Percentiles rank a stretch among this genome's conserved stretches.
These are phyloP conservation scores for Aethes cnicana DNA, from an alignment of 2,888 invertebrate genomes.

Conservation along the genomic window DNA sequence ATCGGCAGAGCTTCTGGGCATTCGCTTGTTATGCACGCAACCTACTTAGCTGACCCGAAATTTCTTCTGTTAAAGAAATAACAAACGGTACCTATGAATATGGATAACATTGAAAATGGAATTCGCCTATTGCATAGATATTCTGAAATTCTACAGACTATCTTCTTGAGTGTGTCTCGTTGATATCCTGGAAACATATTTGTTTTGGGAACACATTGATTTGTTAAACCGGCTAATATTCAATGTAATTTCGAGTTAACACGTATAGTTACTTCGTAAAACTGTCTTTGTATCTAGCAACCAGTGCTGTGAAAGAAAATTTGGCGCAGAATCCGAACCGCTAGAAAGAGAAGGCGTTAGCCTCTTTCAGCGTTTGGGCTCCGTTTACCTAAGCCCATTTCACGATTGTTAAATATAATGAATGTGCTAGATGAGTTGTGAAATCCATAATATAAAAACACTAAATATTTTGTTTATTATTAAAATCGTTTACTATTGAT, in stretches of 20 bases:
- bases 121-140: conserved; percentile 24
- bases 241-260: too few species aligned
- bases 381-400: not conserved
- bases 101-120: conserved; percentile 6
- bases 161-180: not conserved
- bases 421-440: too few species aligned
- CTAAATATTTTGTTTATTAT: too few species aligned
- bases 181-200: not conserved
- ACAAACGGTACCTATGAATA: not conserved
- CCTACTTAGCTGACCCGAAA: not conserved
- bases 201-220: not conserved
- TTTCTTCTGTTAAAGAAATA: not conserved
- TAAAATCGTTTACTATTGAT: too few species aligned
- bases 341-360: conserved; percentile 16
- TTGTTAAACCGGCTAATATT: too few species aligned
- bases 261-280: too few species aligned
- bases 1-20: conserved; percentile 8
- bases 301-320: conserved; percentile 1
- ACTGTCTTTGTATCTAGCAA: too few species aligned
- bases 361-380: not conserved
- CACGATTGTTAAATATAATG: not conserved
- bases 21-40: conserved; percentile 24
- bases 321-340: conserved; percentile 25
- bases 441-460: too few species aligned
- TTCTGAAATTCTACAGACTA: conserved; percentile 4